Percentiles rank a stretch among this genome's conserved stretches.
phyloP scores from a whole-genome alignment of 2,888 invertebrate species.

The Cheilosia soror region DNA sequence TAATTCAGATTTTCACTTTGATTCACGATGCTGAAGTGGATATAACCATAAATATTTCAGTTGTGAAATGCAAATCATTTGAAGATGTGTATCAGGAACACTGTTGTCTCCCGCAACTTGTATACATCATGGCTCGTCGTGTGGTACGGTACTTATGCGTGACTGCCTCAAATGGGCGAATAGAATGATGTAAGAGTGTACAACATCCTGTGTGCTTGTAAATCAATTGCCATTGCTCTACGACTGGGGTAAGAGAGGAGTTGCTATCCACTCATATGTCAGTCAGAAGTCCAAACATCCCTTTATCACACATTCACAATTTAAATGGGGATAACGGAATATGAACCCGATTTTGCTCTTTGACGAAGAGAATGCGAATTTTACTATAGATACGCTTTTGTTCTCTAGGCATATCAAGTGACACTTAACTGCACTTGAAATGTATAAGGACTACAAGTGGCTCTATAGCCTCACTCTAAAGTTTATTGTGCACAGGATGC shows the following conservation, averaged over 20 bases:
- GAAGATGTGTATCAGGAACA: slow-evolving; percentile 39
- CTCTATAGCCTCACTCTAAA: background rate
- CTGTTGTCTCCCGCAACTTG: background rate
- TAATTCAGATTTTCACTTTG: slow-evolving; percentile 31
- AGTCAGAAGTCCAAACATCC: slow-evolving; percentile 59
- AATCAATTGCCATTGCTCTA: slow-evolving; percentile 33
- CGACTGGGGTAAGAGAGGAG: slow-evolving; percentile 5
- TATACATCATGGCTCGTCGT: background rate
- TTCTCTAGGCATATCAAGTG: slow-evolving; percentile 56
- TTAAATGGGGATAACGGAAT: slow-evolving; percentile 34
- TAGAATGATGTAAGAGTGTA: slow-evolving; percentile 10
- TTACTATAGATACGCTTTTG: slow-evolving; percentile 29
- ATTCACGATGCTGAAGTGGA: slow-evolving; percentile 19
- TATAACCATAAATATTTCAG: slow-evolving; percentile 42
- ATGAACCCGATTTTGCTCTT: slow-evolving; percentile 18
- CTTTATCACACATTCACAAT: slow-evolving; percentile 54
- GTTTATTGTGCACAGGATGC: slow-evolving; percentile 21
- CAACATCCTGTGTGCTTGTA: slow-evolving; percentile 43
- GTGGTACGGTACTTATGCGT: background rate
- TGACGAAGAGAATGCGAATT: slow-evolving; percentile 26
- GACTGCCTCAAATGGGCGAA: background rate
- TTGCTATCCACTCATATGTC: slow-evolving; percentile 33
- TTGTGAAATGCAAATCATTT: slow-evolving; percentile 57
- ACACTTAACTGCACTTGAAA: slow-evolving; percentile 63
- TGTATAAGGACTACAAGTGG: slow-evolving; percentile 47